Evolutionary conservation across 1,140 invertebrate species (phyloP).

Genomic region (Fopius arisanus): DNA sequence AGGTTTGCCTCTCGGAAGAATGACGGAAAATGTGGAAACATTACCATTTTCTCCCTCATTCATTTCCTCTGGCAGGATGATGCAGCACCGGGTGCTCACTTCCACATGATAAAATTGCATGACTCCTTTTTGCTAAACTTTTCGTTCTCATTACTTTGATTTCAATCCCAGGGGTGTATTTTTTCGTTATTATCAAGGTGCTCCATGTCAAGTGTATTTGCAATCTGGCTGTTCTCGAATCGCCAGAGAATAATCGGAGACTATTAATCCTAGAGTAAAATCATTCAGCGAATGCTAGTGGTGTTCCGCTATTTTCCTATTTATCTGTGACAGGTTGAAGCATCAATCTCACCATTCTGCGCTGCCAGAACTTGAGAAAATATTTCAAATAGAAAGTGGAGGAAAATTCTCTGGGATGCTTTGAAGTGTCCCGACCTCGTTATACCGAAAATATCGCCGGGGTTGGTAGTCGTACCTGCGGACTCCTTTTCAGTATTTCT

Average conservation of each 20-base stretch:
- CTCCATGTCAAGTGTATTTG: background rate
- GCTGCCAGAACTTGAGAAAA: background rate
- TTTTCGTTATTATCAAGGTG: background rate
- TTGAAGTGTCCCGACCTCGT: conserved; percentile 6
- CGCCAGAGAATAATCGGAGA: background rate
- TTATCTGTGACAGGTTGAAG: background rate
- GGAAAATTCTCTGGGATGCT: background rate
- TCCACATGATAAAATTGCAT: no score
- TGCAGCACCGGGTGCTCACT: no score
- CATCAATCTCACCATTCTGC: background rate
- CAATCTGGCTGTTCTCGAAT: background rate
- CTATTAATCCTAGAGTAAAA: background rate
- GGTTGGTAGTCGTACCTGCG: background rate
- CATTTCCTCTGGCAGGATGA: no score
- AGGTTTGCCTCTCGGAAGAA: no score
- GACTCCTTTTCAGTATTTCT: background rate
- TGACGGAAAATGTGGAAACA: no score
- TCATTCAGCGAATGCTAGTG: background rate
- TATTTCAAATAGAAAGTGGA: background rate
- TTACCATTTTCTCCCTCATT: no score
- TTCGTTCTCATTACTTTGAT: background rate
- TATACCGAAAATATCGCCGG: background rate
- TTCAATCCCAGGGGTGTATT: background rate
- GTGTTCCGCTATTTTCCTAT: background rate
- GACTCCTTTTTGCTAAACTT: background rate